Evolutionary conservation across 2,113 vertebrate species (phyloP), one percentile per base, ranked within the genome.

Genomic region (Mastomys natalensis): DNA sequence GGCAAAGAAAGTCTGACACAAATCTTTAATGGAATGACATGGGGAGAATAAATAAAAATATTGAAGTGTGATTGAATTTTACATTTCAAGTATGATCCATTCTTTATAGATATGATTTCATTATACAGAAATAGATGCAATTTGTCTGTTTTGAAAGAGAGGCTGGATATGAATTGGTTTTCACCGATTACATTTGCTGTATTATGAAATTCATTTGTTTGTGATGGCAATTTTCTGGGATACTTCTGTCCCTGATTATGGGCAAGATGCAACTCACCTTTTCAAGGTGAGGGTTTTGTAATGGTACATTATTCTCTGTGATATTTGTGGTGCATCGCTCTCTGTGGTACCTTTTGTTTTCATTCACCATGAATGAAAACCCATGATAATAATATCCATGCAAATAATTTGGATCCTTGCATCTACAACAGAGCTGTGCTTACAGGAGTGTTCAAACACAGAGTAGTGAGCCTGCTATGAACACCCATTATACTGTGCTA

Each of bases 31-130:
- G 58, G 64, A 92, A 88, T n/a, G n/a, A 76, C 40, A 95, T 29
- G 8, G n/a, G 84, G 85, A 91, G 76, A 95, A 95, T 82, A 95
- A 93, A 94, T 72, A 87, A 87, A 95, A 96, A 96, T 73, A 90
- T 40, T 92, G 51, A 92, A 93, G 64, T 66, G n/a, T 48, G 85
- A 95, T 90, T 97, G 64, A 91, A 97, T 94, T 96, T 92, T 94
- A 72, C 26, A 40, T 95, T 95, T 95, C 85, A 92, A 80, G 37
- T 84, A n/a, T 84, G 88, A 94, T 77, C 21, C 29, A 29, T 95
- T 93, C 90, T 91, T 77, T 96, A 90, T 53, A 93, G 70, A 92
- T 84, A 66, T 88, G 81, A 92, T 90, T 95, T 96, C 72, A 90
- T 93, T 89, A 81, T 12, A 72, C 66, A 85, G 92, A 96, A 92